phyloP scores from a whole-genome alignment of 2,888 invertebrate genomes.

The Chrysolina americana region DNA sequence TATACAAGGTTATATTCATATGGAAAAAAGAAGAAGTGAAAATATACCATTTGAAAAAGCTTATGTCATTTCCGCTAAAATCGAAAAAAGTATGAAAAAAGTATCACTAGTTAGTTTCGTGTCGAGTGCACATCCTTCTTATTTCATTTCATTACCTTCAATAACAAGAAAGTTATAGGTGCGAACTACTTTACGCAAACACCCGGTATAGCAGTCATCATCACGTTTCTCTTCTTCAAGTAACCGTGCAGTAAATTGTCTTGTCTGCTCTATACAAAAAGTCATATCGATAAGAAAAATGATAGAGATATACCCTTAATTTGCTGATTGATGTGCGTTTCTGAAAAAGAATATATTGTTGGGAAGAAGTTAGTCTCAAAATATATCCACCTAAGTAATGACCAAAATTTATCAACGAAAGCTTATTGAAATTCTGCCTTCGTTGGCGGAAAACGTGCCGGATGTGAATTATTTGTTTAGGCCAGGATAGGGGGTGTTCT shows the following conservation, averaged over 20 bases:
- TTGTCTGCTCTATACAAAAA: neutral
- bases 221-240: neutral
- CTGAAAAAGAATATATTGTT: constrained; percentile 32
- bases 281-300: constrained; percentile 30
- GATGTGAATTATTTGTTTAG: constrained; percentile 67
- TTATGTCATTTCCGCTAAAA: too few relatives aligned
- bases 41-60: too few relatives aligned
- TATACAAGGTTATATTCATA: too few relatives aligned
- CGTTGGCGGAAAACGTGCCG: constrained; percentile 60
- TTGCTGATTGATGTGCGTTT: constrained; percentile 40
- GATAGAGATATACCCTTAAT: constrained; percentile 38
- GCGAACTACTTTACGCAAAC: too few relatives aligned
- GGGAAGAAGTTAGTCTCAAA: constrained; percentile 43
- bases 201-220: neutral
- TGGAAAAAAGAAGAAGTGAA: too few relatives aligned
- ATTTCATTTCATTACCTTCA: too few relatives aligned
- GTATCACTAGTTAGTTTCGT: too few relatives aligned
- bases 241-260: neutral
- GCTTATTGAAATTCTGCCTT: constrained; percentile 59
- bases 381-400: constrained; percentile 53
- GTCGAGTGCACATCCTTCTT: too few relatives aligned
- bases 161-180: too few relatives aligned
- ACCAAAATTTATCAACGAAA: constrained; percentile 58
- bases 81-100: too few relatives aligned
- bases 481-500: constrained; percentile 61